These are phyloP conservation scores for Alligator sinensis DNA, from an alignment of 2,113 vertebrate genomes.

Conservation along the genomic window DNA sequence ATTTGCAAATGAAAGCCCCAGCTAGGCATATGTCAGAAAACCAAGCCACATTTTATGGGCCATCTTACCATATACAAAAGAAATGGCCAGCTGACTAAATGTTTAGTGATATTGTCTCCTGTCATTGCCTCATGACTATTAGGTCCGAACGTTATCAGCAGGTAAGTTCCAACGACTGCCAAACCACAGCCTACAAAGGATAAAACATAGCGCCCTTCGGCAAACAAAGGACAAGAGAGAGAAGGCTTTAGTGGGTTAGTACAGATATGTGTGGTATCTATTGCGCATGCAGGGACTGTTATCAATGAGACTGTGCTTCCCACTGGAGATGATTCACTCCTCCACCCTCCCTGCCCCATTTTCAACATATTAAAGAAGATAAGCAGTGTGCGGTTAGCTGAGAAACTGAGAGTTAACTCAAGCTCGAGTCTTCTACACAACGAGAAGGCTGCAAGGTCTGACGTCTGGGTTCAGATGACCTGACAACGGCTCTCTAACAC, in stretches of 20 bases:
- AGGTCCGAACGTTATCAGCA: slow-evolving; percentile 95
- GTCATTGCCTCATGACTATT: slow-evolving; percentile 94
- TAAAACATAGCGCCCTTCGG: slow-evolving; percentile 87
- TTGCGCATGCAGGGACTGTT: background rate
- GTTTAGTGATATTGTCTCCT: slow-evolving; percentile 90
- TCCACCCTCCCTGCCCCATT: background rate
- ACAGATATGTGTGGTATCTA: background rate
- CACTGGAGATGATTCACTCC: background rate
- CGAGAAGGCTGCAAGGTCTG: accelerated
- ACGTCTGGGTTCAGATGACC: background rate
- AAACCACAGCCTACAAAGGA: slow-evolving; percentile 91
- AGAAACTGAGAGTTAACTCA: background rate
- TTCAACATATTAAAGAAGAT: background rate
- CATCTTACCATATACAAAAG: slow-evolving; percentile 92
- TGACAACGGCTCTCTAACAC: background rate
- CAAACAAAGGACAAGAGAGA: slow-evolving; percentile 16
- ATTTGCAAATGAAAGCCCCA: background rate
- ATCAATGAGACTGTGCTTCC: background rate
- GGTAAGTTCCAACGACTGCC: slow-evolving; percentile 89
- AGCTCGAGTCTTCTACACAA: background rate
- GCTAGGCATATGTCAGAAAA: background rate
- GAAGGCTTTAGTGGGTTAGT: slow-evolving; percentile 41
- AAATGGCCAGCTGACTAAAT: slow-evolving; percentile 93
- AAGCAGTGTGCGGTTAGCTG: background rate
- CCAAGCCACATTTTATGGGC: background rate